Conservation (phyloP, 2,797 vertebrate genomes). For the Anas flavirostris region DNA sequence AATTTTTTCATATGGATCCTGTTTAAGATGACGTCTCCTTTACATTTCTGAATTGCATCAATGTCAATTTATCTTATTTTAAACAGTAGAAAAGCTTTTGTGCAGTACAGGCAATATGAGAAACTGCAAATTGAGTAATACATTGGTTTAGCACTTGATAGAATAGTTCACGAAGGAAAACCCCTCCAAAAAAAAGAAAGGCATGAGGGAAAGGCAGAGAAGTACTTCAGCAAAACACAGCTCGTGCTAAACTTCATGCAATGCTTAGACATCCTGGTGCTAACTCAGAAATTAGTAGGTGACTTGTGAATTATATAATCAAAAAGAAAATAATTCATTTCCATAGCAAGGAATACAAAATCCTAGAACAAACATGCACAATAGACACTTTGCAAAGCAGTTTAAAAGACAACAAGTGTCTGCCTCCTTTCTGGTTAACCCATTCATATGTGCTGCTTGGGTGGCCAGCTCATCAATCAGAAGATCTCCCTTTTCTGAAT, state of each 20-base stretch:
- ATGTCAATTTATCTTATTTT: not conserved
- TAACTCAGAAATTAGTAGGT: not conserved
- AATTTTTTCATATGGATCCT: not conserved
- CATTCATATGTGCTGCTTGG: not conserved
- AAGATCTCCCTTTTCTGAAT: not conserved
- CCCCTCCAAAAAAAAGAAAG: not conserved
- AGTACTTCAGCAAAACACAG: not conserved
- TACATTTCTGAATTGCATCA: not conserved
- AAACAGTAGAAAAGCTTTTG: not conserved
- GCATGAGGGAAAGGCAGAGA: not conserved
- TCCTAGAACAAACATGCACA: not conserved
- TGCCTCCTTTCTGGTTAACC: not conserved
- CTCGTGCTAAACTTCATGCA: not conserved
- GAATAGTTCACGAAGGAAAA: not conserved
- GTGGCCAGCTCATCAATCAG: accelerated
- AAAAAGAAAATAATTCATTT: not conserved
- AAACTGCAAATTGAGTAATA: not conserved
- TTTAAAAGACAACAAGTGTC: not conserved
- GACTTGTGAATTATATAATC: not conserved
- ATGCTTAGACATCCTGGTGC: not conserved
- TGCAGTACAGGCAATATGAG: not conserved
- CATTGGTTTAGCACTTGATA: not conserved
- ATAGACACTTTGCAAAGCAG: not conserved
- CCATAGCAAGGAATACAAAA: not conserved
- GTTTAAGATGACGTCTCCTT: not conserved